These are phyloP conservation scores for Drosophila arawakana DNA, from an alignment of 1,140 invertebrate genomes.

Conservation along the genomic window DNA sequence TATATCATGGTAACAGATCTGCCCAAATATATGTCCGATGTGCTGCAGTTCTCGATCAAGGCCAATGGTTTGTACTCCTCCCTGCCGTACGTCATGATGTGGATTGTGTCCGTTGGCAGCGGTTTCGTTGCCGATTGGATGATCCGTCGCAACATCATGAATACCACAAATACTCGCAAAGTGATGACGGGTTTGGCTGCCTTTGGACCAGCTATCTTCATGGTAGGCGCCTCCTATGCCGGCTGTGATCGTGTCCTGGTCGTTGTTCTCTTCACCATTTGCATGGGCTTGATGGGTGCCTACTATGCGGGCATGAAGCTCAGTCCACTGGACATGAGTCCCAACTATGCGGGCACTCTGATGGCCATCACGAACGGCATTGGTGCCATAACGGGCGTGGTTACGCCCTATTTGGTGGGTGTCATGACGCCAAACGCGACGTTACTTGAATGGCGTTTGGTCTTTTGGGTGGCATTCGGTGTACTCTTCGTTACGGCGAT, in stretches of 20 bases:
- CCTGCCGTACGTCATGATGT: conserved; percentile 90
- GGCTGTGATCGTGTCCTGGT: conserved; percentile 89
- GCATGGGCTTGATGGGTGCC: conserved; percentile 91
- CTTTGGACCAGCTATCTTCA: conserved; percentile 90
- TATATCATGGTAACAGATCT: conserved; percentile 97
- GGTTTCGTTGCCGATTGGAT: conserved; percentile 89
- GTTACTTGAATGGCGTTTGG: conserved; percentile 91
- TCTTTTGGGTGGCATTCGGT: conserved; percentile 92
- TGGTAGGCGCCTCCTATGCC: conserved; percentile 92
- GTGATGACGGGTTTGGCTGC: conserved; percentile 90
- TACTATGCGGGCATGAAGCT: conserved; percentile 92
- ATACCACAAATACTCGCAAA: conserved; percentile 88
- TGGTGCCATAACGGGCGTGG: conserved; percentile 92
- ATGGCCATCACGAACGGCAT: conserved; percentile 94
- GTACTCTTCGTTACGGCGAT: conserved; percentile 89
- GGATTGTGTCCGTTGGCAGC: conserved; percentile 88
- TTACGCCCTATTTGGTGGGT: conserved; percentile 92
- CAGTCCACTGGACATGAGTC: conserved; percentile 92
- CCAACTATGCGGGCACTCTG: conserved; percentile 92
- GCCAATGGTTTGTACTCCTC: conserved; percentile 89
- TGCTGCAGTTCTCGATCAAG: conserved; percentile 93
- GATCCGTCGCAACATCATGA: conserved; percentile 86
- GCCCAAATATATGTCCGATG: conserved; percentile 96
- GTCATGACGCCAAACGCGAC: conserved; percentile 90
- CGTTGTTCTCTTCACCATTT: conserved; percentile 88